These are phyloP conservation scores for Drosophila mercatorum DNA, from an alignment of 2,888 invertebrate species.

Conservation along the genomic window DNA sequence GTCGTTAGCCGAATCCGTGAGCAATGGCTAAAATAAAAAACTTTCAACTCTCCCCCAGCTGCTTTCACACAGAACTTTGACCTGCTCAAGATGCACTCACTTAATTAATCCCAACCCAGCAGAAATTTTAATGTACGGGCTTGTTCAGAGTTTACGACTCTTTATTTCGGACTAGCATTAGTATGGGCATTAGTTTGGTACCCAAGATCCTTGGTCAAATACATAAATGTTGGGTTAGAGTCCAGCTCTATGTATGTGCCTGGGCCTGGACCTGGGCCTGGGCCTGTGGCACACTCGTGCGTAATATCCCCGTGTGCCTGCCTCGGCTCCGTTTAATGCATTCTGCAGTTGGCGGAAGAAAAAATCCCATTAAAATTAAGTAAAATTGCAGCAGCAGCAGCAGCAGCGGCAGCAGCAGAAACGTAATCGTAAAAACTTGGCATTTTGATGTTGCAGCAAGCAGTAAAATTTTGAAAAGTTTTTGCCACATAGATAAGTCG, in stretches of 20 bases:
- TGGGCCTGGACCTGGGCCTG: not conserved
- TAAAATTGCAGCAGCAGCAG: slow-evolving; percentile 74
- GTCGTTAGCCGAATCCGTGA: not conserved
- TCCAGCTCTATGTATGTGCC: slow-evolving; percentile 2
- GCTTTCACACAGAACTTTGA: slow-evolving; percentile 28
- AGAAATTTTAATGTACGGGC: slow-evolving; percentile 27
- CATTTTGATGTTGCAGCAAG: slow-evolving; percentile 77
- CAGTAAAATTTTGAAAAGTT: slow-evolving; percentile 77
- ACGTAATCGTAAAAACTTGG: slow-evolving; percentile 78
- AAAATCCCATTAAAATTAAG: slow-evolving; percentile 82
- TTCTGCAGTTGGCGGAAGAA: slow-evolving; percentile 75
- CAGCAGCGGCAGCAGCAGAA: slow-evolving; percentile 29
- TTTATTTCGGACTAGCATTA: slow-evolving; percentile 57
- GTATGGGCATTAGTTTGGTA: slow-evolving; percentile 51
- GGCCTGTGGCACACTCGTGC: slow-evolving; percentile 56
- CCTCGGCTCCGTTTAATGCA: slow-evolving; percentile 73
- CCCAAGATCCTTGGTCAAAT: slow-evolving; percentile 26
- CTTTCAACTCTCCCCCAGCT: not conserved
- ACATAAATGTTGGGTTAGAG: slow-evolving; percentile 4
- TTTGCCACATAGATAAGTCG: slow-evolving; percentile 72
- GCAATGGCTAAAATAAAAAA: not conserved
- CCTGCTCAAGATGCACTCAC: slow-evolving; percentile 51
- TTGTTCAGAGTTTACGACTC: slow-evolving; percentile 65
- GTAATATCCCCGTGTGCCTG: slow-evolving; percentile 58
- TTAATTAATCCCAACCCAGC: slow-evolving; percentile 45